These are phyloP conservation scores for Loripinus fragilis DNA, from an alignment of 2,888 invertebrate genomes.

Conservation along the genomic window DNA sequence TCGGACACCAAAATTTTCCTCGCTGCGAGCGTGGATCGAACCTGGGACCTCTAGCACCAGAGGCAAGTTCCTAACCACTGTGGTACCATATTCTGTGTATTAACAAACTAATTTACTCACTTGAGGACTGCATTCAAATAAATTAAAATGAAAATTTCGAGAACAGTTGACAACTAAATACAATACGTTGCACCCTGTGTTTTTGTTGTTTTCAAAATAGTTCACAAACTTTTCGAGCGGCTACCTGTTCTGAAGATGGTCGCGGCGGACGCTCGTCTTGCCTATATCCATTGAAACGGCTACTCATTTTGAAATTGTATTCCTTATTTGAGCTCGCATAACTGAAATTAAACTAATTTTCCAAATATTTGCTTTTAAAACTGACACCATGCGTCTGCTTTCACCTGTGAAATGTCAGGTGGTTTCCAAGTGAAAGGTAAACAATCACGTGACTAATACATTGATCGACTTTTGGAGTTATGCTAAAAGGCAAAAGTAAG, in stretches of 20 bases:
- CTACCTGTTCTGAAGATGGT: slow-evolving; percentile 65
- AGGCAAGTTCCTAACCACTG: too few species aligned
- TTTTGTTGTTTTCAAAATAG: too few species aligned
- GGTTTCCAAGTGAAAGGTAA: slow-evolving; percentile 59
- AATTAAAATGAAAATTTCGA: too few species aligned
- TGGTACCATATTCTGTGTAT: too few species aligned
- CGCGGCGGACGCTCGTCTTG: slow-evolving; percentile 53
- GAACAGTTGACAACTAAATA: too few species aligned
- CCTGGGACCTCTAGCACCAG: too few species aligned
- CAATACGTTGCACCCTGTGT: too few species aligned
- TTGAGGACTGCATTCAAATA: too few species aligned
- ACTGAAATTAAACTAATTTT: slow-evolving; percentile 8
- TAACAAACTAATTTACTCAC: too few species aligned
- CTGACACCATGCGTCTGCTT: slow-evolving; percentile 32
- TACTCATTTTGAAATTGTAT: slow-evolving; percentile 51
- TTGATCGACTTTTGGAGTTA: background rate
- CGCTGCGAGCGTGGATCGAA: too few species aligned
- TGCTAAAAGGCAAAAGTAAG: background rate
- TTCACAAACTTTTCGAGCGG: background rate
- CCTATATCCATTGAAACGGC: slow-evolving; percentile 61
- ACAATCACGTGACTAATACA: slow-evolving; percentile 44
- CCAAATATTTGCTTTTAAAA: background rate
- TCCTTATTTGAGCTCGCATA: slow-evolving; percentile 40
- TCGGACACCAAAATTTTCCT: too few species aligned
- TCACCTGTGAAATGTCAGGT: slow-evolving; percentile 54